Percentiles rank a stretch among this genome's conserved stretches.
phyloP scores from a whole-genome alignment of 2,888 invertebrate species.

The Metopia argyrocephala region DNA sequence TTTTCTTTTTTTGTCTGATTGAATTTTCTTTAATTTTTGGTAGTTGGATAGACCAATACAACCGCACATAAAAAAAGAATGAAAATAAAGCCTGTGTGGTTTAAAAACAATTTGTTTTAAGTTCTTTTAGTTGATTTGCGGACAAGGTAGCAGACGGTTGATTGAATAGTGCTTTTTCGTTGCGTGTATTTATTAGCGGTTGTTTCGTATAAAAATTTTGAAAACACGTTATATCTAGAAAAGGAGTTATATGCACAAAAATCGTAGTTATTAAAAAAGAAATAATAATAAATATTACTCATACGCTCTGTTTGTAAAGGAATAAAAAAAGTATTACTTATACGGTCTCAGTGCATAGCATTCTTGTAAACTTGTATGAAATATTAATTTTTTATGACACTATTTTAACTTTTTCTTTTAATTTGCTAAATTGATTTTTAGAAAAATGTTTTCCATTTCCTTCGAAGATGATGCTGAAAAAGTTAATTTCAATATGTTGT shows the following conservation, averaged over 20 bases:
- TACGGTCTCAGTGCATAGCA: slow-evolving; percentile 18
- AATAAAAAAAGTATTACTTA: slow-evolving; percentile 23
- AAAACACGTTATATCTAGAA: too few species aligned
- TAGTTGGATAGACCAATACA: slow-evolving; percentile 67
- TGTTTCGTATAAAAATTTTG: too few species aligned
- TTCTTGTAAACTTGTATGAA: neutral
- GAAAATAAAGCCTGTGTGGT: slow-evolving; percentile 36
- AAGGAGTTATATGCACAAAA: neutral
- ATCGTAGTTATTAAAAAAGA: neutral
- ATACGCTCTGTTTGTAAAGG: neutral
- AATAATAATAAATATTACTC: slow-evolving; percentile 19
- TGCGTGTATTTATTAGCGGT: neutral
- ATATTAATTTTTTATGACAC: neutral
- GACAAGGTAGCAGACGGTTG: slow-evolving; percentile 71
- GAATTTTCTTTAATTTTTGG: too few species aligned
- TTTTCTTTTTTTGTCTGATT: slow-evolving; percentile 52
- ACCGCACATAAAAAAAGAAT: neutral
- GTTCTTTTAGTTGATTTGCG: slow-evolving; percentile 72
- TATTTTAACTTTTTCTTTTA: slow-evolving; percentile 15
- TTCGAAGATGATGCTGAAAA: neutral
- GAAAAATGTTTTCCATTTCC: slow-evolving; percentile 7
- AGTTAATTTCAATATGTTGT: neutral
- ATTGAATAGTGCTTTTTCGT: slow-evolving; percentile 31
- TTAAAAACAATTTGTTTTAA: slow-evolving; percentile 31
- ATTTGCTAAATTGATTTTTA: slow-evolving; percentile 45